phyloP scores from a whole-genome alignment of 2,113 vertebrate genomes.

The Jacana jacana region DNA sequence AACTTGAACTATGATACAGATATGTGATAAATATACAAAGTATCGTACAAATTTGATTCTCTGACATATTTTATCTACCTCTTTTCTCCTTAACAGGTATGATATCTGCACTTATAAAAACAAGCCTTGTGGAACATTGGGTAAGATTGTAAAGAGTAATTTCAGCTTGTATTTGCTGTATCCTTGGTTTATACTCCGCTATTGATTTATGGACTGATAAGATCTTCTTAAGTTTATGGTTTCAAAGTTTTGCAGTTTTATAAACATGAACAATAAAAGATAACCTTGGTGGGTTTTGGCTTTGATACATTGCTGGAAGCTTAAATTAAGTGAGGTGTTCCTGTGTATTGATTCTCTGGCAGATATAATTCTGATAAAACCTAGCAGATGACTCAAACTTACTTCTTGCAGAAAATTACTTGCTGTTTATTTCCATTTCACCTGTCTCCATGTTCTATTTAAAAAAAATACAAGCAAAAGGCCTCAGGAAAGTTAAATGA shows the following conservation, averaged over 20 bases:
- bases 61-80: conserved; percentile 60
- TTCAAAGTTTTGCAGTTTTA: neutral
- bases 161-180: neutral
- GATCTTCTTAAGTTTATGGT: neutral
- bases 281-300: neutral
- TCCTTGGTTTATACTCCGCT: neutral
- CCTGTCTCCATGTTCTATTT: neutral
- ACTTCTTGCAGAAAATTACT: neutral
- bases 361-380: neutral
- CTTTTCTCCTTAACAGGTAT: conserved; percentile 81
- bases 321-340: neutral
- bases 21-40: conserved; percentile 62
- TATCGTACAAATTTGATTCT: conserved; percentile 37
- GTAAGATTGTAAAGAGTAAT: conserved; percentile 78
- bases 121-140: conserved; percentile 97
- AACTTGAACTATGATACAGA: conserved; percentile 63
- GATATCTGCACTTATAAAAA: conserved; percentile 99
- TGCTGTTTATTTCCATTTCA: neutral
- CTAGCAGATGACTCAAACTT: neutral
- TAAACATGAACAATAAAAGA: neutral
- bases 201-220: neutral
- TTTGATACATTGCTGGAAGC: neutral
- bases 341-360: neutral
- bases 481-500: neutral
- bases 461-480: neutral